These are phyloP conservation scores for Pseudochirops corinnae DNA, from an alignment of 2,797 vertebrate genomes.

Conservation along the genomic window DNA sequence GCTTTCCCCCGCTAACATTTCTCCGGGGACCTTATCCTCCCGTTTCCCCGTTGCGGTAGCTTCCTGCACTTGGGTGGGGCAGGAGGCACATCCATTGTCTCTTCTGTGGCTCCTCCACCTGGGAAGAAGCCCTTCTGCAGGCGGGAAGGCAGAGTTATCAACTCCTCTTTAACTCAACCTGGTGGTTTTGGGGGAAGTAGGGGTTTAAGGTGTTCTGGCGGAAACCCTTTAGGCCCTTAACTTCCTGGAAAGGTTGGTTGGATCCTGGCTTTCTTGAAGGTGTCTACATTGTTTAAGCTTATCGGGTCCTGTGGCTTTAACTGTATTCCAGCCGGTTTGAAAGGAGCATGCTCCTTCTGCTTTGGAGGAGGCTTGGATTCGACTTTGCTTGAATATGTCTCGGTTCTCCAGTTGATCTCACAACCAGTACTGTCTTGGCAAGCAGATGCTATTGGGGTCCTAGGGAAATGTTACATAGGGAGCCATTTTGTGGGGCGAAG, in stretches of 20 bases:
- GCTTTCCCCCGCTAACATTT: constrained; percentile 41
- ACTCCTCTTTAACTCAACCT: not conserved
- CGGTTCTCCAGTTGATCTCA: not conserved
- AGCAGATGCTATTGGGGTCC: constrained; percentile 58
- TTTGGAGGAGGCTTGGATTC: constrained; percentile 6
- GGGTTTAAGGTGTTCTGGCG: not conserved
- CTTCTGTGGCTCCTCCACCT: constrained; percentile 48
- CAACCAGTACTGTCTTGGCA: not conserved
- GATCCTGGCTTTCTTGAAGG: not conserved
- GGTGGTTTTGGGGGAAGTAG: not conserved
- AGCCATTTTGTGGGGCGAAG: constrained; percentile 74
- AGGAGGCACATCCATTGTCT: constrained; percentile 84
- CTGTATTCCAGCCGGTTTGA: not conserved
- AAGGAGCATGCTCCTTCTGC: constrained; percentile 7
- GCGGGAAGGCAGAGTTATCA: not conserved
- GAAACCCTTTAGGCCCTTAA: constrained; percentile 32
- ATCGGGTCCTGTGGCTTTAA: constrained; percentile 38
- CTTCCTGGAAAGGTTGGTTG: constrained; percentile 46
- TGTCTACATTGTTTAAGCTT: constrained; percentile 35
- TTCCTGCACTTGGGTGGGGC: constrained; percentile 84
- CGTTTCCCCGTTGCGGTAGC: constrained; percentile 20
- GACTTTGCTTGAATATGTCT: constrained; percentile 34
- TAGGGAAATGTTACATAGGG: constrained; percentile 73
- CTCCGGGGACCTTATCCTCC: constrained; percentile 19
- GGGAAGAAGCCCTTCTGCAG: not conserved